Base-by-base conservation (phyloP, 1,140 invertebrate species). In the Meloidogyne hapla region DNA sequence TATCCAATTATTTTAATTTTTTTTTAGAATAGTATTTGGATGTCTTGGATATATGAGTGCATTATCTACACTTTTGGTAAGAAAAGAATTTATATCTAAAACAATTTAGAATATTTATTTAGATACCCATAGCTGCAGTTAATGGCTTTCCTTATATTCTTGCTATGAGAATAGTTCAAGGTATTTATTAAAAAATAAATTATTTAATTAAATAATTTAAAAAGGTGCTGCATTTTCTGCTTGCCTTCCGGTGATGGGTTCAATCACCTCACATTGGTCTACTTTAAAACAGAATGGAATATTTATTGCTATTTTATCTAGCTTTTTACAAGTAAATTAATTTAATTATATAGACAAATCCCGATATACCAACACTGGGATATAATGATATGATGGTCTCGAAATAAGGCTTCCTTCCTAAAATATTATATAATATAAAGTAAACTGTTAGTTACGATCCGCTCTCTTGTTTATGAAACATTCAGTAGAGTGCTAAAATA, bases 231-330 rank as follows among this genome's bases (percentile, higher is more conserved):
- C 69, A 48, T 82, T 82, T 56, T 82, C 81, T 40, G 81, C 81
- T 26, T 82, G 81, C 64, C 66, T 82, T 10, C 81, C 81, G 12
- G 81, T 82, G n/a, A 81, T 81, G 80, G 81, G 81, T 25, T 67
- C 61, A 12, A 82, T 82, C 45, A 82, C 81, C 8, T 82, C 81
- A 9, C 81, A 82, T 71, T 82, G 81, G 81, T 84, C 82, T n/a
- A 81, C 81, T 9, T 18, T 84, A 12, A 81, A 84, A 38, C 81
- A 82, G 71, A 82, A 77, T 68, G 81, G 81, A 21, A 84, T 82
- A 40, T 82, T 82, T 67, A 82, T 82, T 65, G 81, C 81, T 21
- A 82, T 82, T 38, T 62, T 82, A 23, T 82, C 81, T 10, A 82
- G 79, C 48, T 82, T 82, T 67, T 38, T 82, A 12, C 81, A 82